Percentiles rank a stretch among this genome's conserved stretches.
Evolutionary conservation across 1,140 invertebrate genomes (phyloP).

Genomic region (Bombus ignitus): DNA sequence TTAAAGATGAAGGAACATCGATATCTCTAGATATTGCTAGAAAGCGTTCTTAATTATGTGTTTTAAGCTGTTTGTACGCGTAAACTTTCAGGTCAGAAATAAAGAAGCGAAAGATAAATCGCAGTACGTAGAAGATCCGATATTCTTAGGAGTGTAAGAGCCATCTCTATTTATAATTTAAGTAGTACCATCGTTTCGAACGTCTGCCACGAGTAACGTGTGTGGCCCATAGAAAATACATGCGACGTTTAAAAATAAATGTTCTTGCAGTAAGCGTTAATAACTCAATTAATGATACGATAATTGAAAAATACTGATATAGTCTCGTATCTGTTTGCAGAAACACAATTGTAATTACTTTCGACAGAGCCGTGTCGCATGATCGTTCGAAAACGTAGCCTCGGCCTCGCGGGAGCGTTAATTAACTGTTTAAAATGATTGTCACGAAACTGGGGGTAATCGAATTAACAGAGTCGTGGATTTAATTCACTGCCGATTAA

Average conservation of each 20-base stretch:
- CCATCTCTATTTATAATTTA: background rate
- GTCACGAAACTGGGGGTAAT: slow-evolving; percentile 21
- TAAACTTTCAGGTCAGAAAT: background rate
- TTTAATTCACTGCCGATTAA: slow-evolving; percentile 61
- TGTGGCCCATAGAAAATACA: background rate
- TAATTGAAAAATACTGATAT: background rate
- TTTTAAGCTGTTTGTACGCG: background rate
- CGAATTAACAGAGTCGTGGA: slow-evolving; percentile 54
- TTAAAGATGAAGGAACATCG: background rate
- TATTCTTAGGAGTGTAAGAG: background rate
- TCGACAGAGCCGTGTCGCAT: too few relatives aligned
- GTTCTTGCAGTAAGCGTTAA: background rate
- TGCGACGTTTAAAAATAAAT: background rate
- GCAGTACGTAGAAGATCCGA: background rate
- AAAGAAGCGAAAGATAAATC: background rate
- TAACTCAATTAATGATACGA: background rate
- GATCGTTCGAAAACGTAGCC: background rate
- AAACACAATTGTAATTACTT: slow-evolving; percentile 24
- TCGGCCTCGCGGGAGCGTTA: slow-evolving; percentile 7
- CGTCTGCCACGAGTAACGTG: background rate
- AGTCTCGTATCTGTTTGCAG: too few relatives aligned
- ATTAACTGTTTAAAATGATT: slow-evolving; percentile 58
- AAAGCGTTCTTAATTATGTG: background rate
- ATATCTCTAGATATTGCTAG: background rate
- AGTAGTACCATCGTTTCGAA: background rate